Conservation (phyloP, 2,113 vertebrate genomes). For the Hypanus sabinus region DNA sequence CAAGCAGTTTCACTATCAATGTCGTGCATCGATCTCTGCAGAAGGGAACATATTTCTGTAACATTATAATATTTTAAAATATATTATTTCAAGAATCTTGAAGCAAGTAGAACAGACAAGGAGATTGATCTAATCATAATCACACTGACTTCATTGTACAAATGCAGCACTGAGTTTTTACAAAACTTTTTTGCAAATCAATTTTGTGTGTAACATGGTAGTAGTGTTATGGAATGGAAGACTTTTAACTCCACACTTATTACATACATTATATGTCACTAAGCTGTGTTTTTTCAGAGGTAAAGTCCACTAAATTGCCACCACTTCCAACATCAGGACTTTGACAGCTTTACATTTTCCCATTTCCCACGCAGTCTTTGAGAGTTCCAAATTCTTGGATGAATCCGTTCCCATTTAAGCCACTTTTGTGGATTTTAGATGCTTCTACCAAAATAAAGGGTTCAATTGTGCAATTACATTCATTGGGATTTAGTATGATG, state of each 20-base stretch:
- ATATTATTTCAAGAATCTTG: background rate
- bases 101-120: background rate
- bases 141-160: background rate
- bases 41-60: background rate
- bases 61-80: background rate
- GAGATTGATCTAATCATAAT: background rate
- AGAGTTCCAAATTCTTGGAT: background rate
- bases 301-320: too few relatives aligned
- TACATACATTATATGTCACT: background rate
- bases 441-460: background rate
- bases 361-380: too few relatives aligned
- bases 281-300: background rate
- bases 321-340: background rate
- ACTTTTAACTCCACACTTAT: background rate
- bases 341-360: background rate
- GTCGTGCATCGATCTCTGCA: background rate
- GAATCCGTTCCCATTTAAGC: background rate
- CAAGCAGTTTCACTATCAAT: background rate
- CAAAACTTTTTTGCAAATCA: background rate
- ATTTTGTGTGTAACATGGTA: background rate
- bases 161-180: background rate
- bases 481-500: background rate
- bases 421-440: background rate
- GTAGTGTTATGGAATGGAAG: background rate
- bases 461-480: background rate